Evolutionary conservation across 30 jellyfish, hydroid and myxozoan species (phyloP), one percentile per base, ranked within the genome.

Genomic region (Pelagia noctiluca): DNA sequence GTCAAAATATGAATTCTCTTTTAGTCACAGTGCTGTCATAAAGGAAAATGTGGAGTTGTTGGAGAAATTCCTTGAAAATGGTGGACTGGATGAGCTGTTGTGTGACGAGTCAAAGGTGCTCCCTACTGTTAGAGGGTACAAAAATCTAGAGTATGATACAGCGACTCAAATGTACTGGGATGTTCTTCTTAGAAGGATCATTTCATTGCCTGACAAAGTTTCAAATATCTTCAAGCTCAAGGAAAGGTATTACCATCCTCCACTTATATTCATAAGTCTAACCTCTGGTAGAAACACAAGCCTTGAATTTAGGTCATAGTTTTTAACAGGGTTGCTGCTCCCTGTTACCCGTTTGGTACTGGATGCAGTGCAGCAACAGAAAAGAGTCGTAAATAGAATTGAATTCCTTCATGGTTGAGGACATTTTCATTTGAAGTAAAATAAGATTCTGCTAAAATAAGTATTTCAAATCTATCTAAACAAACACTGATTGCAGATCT

Each of bases 131-230:
- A 26, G 35, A 31, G 28, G 62, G 4, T 31, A 36, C 54, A 35
- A 19, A 2, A 19, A 8, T 26, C 3, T 60, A 12, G 23, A 31
- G 30, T 82, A 82, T 38, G 66, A 34, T 13, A 78, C 84, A 30
- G 31, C 92, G 35, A 76, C 74, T 36, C 84, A 50, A 53, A 50
- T 54, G 60, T 18, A 50, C 2, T 85, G 96, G 96, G 66, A 75
- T 75, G 96, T 74, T 33, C 29, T 85, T 38, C 64, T 85, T 42
- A 85, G 75, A 75, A 32, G 73, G 30, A 67, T 85, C 32, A 47
- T 64, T 2, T 85, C 89, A 21, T 60, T 85, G 48, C 96, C 96
- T 47, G 96, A 85, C 28, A 61, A 69, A 75, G 96, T 64, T 13
- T 52, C 89, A 64, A 85, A 85, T 85, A 65, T 75, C 36, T 78